phyloP scores from a whole-genome alignment of 1,140 invertebrate genomes.

The Onthophagus taurus region DNA sequence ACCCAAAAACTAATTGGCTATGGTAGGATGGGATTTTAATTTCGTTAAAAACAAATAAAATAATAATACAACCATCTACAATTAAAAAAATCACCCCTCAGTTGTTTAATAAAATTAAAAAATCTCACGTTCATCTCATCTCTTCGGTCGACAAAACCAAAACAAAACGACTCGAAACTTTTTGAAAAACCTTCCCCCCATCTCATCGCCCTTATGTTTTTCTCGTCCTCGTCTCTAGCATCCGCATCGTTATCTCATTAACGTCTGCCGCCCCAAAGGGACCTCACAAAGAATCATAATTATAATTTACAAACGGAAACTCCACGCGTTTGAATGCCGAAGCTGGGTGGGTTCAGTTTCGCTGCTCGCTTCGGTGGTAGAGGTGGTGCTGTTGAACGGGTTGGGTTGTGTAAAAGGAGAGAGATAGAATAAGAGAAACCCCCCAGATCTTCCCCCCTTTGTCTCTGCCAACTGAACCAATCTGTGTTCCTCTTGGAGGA shows the following conservation, averaged over 20 bases:
- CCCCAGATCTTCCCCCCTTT: slow-evolving; percentile 18
- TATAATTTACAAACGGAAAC: slow-evolving; percentile 19
- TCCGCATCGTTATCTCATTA: slow-evolving; percentile 17
- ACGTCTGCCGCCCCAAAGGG: slow-evolving; percentile 15
- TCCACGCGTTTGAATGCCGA: slow-evolving; percentile 9
- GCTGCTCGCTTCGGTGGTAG: slow-evolving; percentile 19
- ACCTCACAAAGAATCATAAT: slow-evolving; percentile 19
- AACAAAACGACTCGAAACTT: slow-evolving; percentile 20
- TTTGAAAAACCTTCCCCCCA: slow-evolving; percentile 12
- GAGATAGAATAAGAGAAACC: no score
- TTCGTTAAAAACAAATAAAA: no score
- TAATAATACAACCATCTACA: no score
- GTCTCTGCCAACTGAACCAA: slow-evolving; percentile 27
- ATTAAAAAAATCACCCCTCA: no score
- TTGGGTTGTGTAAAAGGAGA: no score
- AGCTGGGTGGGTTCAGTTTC: slow-evolving; percentile 11
- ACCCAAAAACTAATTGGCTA: no score
- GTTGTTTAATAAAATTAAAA: no score
- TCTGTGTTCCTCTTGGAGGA: slow-evolving; percentile 21
- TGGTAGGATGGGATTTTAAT: no score
- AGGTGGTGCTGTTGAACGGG: no score
- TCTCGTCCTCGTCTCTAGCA: slow-evolving; percentile 6
- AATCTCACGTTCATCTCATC: no score
- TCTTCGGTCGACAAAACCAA: no score
- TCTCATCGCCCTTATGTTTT: slow-evolving; percentile 1